phyloP scores from a whole-genome alignment of 2,888 invertebrate species.

The Drosophila paranaensis region DNA sequence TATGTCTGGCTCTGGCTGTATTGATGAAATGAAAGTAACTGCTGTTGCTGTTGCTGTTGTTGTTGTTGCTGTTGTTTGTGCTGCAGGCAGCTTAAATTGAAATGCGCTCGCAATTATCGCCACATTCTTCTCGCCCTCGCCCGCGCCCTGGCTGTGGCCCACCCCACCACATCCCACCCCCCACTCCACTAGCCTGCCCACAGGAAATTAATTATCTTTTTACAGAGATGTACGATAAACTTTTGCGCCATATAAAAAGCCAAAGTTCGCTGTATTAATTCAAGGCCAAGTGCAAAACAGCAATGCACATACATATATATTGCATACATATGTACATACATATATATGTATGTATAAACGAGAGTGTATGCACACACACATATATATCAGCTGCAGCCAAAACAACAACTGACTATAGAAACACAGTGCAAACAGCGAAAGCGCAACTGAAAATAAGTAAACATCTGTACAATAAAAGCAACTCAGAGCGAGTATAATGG shows the following conservation, averaged over 20 bases:
- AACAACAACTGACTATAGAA: conserved; percentile 28
- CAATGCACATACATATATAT: conserved; percentile 17
- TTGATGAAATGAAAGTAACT: conserved; percentile 56
- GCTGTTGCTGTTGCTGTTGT: conserved; percentile 7
- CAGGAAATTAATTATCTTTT: conserved; percentile 77
- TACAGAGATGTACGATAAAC: conserved; percentile 80
- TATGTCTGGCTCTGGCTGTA: conserved; percentile 18
- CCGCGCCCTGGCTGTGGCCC: background rate
- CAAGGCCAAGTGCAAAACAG: conserved; percentile 80
- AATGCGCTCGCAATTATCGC: conserved; percentile 77
- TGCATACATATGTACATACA: conserved; percentile 5
- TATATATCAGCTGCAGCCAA: background rate
- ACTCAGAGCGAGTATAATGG: too few species aligned
- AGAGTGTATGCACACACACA: too few species aligned
- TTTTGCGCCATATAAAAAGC: conserved; percentile 70
- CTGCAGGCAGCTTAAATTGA: conserved; percentile 69
- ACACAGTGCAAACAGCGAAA: conserved; percentile 45
- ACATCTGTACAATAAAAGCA: background rate
- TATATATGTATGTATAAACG: background rate
- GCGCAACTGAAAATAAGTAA: conserved; percentile 41
- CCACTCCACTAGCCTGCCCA: background rate
- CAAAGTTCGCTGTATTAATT: conserved; percentile 83
- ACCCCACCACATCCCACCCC: too few species aligned
- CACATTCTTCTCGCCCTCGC: background rate
- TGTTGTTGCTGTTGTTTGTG: conserved; percentile 29